phyloP scores from a whole-genome alignment of 2,113 vertebrate species.

The Anarhynchus alexandrinus region DNA sequence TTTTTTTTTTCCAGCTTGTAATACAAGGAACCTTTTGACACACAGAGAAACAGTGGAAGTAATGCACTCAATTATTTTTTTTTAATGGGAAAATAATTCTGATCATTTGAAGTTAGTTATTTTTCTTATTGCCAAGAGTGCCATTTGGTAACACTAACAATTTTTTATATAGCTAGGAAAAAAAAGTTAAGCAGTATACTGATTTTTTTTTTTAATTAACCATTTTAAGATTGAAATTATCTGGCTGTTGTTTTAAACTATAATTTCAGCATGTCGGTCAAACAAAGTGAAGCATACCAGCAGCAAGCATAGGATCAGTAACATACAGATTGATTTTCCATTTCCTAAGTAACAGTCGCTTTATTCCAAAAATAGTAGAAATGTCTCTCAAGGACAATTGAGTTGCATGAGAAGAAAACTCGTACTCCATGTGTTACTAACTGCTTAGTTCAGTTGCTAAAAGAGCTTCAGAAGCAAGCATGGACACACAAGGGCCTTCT shows the following conservation, averaged over 20 bases:
- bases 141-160: neutral
- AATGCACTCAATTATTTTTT: neutral
- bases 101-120: neutral
- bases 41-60: neutral
- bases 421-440: neutral
- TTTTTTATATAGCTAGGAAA: neutral
- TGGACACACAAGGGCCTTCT: neutral
- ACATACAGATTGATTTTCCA: neutral
- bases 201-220: neutral
- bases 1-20: neutral
- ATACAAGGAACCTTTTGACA: neutral
- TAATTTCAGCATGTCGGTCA: neutral
- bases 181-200: neutral
- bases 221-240: neutral
- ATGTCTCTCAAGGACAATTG: neutral
- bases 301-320: neutral
- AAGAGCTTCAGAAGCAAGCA: neutral
- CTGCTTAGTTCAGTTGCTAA: neutral
- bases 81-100: neutral
- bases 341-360: neutral
- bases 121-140: neutral
- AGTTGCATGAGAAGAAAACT: neutral
- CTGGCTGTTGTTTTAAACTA: neutral
- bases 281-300: neutral
- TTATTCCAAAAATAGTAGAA: neutral